phyloP scores from a whole-genome alignment of 2,888 invertebrate genomes.

The Lasioglossum oenotherae region DNA sequence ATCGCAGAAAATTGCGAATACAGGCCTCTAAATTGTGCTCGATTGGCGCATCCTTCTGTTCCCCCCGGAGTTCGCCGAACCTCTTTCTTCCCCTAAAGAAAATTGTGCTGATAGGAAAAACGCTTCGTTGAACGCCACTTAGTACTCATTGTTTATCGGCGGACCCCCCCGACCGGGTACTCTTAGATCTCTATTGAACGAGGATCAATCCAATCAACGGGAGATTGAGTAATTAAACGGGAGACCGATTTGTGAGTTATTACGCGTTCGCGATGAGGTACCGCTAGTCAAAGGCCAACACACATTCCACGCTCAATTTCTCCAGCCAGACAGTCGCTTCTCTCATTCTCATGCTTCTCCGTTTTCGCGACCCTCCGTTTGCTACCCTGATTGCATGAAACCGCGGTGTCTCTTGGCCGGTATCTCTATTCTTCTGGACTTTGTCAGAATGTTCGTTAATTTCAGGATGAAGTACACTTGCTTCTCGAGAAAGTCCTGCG shows the following conservation, averaged over 20 bases:
- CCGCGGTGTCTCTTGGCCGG: background rate
- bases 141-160: background rate
- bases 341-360: background rate
- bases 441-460: background rate
- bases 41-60: conserved; percentile 44
- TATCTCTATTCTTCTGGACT: background rate
- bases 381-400: conserved; percentile 8
- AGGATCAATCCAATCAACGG: background rate
- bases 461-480: background rate
- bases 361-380: conserved; percentile 1
- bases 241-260: conserved; percentile 23
- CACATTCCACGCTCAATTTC: conserved; percentile 18
- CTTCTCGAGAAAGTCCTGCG: background rate
- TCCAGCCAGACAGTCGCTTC: background rate
- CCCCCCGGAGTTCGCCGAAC: conserved; percentile 44
- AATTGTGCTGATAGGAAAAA: conserved; percentile 39
- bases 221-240: background rate
- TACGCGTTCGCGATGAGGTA: background rate
- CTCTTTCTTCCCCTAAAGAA: conserved; percentile 14
- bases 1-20: conserved; percentile 15
- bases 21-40: conserved; percentile 20
- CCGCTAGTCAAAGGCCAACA: conserved; percentile 15
- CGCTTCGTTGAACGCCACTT: conserved; percentile 21
- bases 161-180: background rate
- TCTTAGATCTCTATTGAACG: conserved; percentile 3